Conservation (phyloP, 2,797 vertebrate genomes). For the Sebastiscus albofasciatus region DNA sequence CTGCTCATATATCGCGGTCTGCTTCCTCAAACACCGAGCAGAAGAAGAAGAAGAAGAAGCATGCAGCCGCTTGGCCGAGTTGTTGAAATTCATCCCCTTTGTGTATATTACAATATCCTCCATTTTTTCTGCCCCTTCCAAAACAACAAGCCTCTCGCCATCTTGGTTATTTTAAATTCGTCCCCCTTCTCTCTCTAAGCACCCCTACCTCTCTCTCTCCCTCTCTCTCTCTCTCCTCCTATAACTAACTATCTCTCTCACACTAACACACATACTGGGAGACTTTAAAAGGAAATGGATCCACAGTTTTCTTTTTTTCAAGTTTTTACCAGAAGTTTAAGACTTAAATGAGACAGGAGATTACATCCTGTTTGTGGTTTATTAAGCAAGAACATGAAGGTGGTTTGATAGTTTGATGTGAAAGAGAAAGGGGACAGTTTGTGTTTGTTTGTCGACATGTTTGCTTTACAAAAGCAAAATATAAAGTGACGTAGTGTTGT, state of each 20-base stretch:
- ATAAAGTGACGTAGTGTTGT: conserved; percentile 33
- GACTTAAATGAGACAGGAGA: conserved; percentile 60
- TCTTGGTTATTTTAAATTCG: conserved; percentile 95
- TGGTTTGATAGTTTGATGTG: not conserved
- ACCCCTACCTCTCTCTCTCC: not conserved
- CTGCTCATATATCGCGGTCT: conserved; percentile 79
- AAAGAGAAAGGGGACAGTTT: not conserved
- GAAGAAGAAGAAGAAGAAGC: conserved; percentile 4
- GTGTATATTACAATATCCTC: conserved; percentile 99
- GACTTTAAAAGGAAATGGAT: conserved; percentile 76
- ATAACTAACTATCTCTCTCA: not conserved
- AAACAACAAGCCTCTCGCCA: conserved; percentile 99
- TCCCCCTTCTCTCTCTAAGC: conserved; percentile 43
- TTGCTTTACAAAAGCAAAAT: conserved; percentile 30
- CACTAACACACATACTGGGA: conserved; percentile 37
- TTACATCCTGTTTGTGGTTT: conserved; percentile 82
- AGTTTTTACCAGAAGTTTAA: conserved; percentile 79
- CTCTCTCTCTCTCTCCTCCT: not conserved
- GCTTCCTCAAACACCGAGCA: conserved; percentile 84
- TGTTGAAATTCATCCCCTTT: conserved; percentile 98
- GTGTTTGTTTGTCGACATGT: conserved; percentile 15
- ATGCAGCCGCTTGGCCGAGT: conserved; percentile 88
- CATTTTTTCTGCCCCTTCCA: conserved; percentile 95
- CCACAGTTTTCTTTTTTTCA: conserved; percentile 58
- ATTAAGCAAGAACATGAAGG: conserved; percentile 46